Evolutionary conservation across 2,888 invertebrate species (phyloP), one percentile per base, ranked within the genome.

Genomic region (Orchesellides sinensis): DNA sequence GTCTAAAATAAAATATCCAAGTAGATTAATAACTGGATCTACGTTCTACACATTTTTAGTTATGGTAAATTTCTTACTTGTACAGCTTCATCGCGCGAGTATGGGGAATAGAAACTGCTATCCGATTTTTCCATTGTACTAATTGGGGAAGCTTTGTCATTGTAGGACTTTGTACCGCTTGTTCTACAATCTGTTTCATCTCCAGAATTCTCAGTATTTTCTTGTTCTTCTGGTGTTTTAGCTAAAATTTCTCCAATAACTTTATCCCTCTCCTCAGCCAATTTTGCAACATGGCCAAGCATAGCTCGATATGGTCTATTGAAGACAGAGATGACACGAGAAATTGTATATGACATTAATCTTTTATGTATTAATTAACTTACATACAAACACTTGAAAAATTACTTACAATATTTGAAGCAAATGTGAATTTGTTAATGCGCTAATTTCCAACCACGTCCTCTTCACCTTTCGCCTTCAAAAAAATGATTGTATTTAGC

Each of bases 251-350:
- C 65, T 27, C 52, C 32, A 17, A 79, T 79, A 14, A 72, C 14
- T 47, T 74, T 69, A 29, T 83, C 79, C 19, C 79, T 59, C 40
- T 79, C 80, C 49, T 74, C 68, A 3, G 83, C 77, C 10, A 86
- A 19, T 19, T 83, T 74, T 12, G 79, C 78, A 0, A 86, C 83
- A 66, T 86, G 86, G 14, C 81, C 75, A 1, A 86, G 70, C 84
- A 86, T 79, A 12, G 86, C 85, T 40, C 86, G 29, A 45, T 86
- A 85, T 8, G 86, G 86, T 68, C 86, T 86, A 40, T 23, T 32
- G 61, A 69, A 68, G 6, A 45, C n/a, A 40, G 40, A 35, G n/a
- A 52, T 68, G 17, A 49, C 27, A 27, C 32, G 6, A 6, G n/a
- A 61, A 19, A n/a, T n/a, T 12, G 35, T 65, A 40, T 10, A 63